Percentiles rank a stretch among this genome's conserved stretches.
Evolutionary conservation across 2,888 invertebrate species (phyloP).

Genomic region (Formica aserva): DNA sequence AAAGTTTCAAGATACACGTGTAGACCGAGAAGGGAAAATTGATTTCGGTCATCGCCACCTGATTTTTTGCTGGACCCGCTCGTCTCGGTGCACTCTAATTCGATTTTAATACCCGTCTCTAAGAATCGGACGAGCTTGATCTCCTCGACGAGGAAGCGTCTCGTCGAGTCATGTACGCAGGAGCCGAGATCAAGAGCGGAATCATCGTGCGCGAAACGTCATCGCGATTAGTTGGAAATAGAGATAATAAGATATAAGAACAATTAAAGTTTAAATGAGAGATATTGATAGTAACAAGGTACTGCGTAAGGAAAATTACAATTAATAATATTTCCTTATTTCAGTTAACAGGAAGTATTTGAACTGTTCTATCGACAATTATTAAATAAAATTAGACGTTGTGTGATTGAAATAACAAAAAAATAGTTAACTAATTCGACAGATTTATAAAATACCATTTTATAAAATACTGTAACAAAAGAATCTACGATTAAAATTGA

Average conservation of each 20-base stretch:
- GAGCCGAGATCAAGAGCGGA: slow-evolving; percentile 35
- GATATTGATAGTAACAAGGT: not conserved
- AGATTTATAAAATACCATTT: not conserved
- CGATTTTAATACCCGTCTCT: slow-evolving; percentile 57
- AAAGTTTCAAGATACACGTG: not conserved
- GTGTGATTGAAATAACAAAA: not conserved
- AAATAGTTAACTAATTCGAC: not conserved
- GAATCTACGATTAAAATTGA: not conserved
- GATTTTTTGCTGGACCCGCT: not conserved
- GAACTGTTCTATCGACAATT: not conserved
- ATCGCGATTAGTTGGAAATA: slow-evolving; percentile 14
- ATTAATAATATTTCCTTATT: not conserved
- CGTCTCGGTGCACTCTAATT: slow-evolving; percentile 51
- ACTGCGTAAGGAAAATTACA: not conserved
- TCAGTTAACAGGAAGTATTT: not conserved
- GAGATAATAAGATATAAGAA: not conserved
- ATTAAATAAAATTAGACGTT: not conserved
- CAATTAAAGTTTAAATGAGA: slow-evolving; percentile 7
- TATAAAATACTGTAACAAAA: not conserved
- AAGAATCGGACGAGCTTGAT: slow-evolving; percentile 48
- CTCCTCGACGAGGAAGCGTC: slow-evolving; percentile 27
- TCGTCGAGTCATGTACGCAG: slow-evolving; percentile 40
- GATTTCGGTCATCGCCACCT: slow-evolving; percentile 19
- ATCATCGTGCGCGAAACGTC: slow-evolving; percentile 17
- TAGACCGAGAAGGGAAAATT: slow-evolving; percentile 8